These are phyloP conservation scores for Amblyopsis rosae DNA, from an alignment of 2,113 vertebrate genomes.

Conservation along the genomic window DNA sequence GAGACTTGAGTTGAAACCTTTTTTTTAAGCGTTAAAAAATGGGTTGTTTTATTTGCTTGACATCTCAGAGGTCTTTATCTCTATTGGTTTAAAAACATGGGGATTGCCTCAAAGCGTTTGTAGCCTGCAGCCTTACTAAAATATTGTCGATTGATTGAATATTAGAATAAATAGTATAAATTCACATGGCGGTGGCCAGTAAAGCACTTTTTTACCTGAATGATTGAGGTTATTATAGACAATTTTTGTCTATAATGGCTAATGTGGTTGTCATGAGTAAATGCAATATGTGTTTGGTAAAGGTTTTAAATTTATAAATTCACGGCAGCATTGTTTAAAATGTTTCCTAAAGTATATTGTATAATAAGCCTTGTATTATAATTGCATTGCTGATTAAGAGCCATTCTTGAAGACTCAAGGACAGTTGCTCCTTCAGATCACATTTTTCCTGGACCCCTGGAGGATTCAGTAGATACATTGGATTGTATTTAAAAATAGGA, in stretches of 20 bases:
- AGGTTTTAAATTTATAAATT: background rate
- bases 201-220: background rate
- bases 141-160: background rate
- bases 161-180: background rate
- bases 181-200: background rate
- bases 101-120: background rate
- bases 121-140: background rate
- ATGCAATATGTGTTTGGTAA: too few species aligned
- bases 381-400: slow-evolving; percentile 55
- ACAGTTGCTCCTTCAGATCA: slow-evolving; percentile 50
- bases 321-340: background rate
- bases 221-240: background rate
- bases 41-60: background rate
- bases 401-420: slow-evolving; percentile 44
- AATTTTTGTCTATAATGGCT: too few species aligned
- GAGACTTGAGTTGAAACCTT: background rate
- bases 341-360: background rate
- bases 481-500: slow-evolving; percentile 53
- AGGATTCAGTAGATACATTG: slow-evolving; percentile 27
- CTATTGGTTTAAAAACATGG: background rate
- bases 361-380: slow-evolving; percentile 2
- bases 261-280: too few species aligned
- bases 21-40: background rate
- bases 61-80: background rate
- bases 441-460: slow-evolving; percentile 48